A percentile compares a stretch with the other conserved stretches of the same genome.
phyloP scores from a whole-genome alignment of 2,888 invertebrate species.

The Coecobrya sp. region DNA sequence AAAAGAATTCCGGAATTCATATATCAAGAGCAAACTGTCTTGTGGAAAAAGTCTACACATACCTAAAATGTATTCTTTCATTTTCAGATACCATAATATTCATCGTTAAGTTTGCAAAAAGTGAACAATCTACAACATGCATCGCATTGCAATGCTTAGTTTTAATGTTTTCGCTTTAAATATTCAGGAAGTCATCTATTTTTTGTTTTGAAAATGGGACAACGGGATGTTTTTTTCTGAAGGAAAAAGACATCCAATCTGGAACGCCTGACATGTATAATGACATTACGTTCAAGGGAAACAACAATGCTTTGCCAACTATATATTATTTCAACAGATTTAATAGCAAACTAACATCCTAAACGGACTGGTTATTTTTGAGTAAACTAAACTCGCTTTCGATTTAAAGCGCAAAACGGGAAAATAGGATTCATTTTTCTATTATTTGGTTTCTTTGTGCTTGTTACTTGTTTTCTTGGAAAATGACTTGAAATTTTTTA shows the following conservation, averaged over 20 bases:
- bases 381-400: no score
- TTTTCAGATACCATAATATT: not conserved
- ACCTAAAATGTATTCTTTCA: not conserved
- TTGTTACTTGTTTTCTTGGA: no score
- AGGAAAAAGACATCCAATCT: not conserved
- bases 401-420: no score
- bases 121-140: not conserved
- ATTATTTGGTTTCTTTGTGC: no score
- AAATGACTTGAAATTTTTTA: no score
- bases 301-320: no score
- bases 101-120: not conserved
- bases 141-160: not conserved
- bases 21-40: slow-evolving; percentile 33
- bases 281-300: no score
- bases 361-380: no score
- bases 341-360: no score
- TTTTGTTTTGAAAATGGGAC: slow-evolving; percentile 27
- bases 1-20: slow-evolving; percentile 40
- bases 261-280: not conserved
- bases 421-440: no score
- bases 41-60: not conserved
- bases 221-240: not conserved
- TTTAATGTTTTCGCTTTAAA: not conserved
- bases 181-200: slow-evolving; percentile 30
- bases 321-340: no score